Evolutionary conservation across 1,140 invertebrate species (phyloP).

Genomic region (Platyscapa corneri): DNA sequence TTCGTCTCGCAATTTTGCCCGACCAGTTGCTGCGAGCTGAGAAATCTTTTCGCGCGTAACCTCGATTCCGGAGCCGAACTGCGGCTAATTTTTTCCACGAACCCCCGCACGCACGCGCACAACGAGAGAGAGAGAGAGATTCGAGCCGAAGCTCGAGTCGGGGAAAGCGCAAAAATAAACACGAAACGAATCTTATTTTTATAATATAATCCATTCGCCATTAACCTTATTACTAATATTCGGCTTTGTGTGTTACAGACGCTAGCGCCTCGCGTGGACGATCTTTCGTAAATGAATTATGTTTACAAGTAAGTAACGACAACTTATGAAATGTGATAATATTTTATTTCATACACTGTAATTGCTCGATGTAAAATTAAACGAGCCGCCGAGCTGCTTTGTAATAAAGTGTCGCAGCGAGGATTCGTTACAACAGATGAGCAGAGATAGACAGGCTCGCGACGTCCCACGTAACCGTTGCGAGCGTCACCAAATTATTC

Average conservation of each 20-base stretch:
- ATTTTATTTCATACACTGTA: constrained; percentile 18
- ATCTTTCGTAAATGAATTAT: constrained; percentile 51
- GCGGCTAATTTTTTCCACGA: too few species aligned
- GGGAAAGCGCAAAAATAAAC: neutral
- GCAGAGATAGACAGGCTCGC: too few species aligned
- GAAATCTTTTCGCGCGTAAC: neutral
- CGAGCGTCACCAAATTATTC: neutral
- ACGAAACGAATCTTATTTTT: neutral
- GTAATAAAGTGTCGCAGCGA: neutral
- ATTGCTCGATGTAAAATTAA: neutral
- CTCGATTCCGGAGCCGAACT: neutral
- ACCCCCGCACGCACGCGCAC: too few species aligned
- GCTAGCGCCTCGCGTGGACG: neutral
- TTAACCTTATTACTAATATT: neutral
- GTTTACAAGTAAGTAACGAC: constrained; percentile 49
- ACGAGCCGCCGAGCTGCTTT: neutral
- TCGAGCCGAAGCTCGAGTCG: too few species aligned
- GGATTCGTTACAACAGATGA: neutral
- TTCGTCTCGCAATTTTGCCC: neutral
- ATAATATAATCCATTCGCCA: neutral
- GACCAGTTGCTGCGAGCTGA: neutral
- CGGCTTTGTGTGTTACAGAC: constrained; percentile 31
- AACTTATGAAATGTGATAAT: neutral
- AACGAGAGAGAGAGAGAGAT: too few species aligned
- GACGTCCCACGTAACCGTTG: neutral